A percentile compares a stretch with the other conserved stretches of the same genome.
phyloP scores from a whole-genome alignment of 2,113 vertebrate species.

The Scatophagus argus region DNA sequence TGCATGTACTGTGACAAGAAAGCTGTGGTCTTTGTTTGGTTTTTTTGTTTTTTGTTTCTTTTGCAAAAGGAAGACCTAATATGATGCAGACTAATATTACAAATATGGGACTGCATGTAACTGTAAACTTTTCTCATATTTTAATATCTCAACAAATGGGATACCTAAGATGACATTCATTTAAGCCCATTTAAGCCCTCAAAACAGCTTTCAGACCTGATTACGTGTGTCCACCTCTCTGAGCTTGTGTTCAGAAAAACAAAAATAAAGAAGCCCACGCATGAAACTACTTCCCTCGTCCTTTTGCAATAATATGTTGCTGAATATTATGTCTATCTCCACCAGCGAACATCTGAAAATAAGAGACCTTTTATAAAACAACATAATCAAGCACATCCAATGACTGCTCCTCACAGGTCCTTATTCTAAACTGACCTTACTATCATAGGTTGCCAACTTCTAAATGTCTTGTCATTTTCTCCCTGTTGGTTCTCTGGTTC shows the following conservation, averaged over 20 bases:
- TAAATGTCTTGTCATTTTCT: background rate
- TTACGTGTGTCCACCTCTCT: background rate
- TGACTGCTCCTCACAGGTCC: background rate
- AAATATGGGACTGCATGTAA: background rate
- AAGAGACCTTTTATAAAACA: background rate
- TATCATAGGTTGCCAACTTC: background rate
- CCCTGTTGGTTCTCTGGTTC: background rate
- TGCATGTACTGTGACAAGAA: constrained; percentile 4
- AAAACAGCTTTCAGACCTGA: background rate
- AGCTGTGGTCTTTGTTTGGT: background rate
- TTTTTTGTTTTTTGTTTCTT: too few species aligned
- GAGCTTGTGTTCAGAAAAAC: background rate
- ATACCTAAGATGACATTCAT: background rate
- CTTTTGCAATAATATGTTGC: background rate
- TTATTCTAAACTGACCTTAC: background rate
- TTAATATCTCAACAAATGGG: background rate
- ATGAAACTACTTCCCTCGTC: background rate
- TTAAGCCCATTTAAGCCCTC: background rate
- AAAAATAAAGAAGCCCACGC: background rate
- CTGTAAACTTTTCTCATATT: constrained; percentile 1
- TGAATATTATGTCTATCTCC: background rate
- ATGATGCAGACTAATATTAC: background rate
- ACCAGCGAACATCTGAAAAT: background rate
- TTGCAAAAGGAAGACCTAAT: background rate
- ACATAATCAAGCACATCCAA: background rate